These are phyloP conservation scores for Drosophila neotestacea DNA, from an alignment of 2,888 invertebrate genomes.

Conservation along the genomic window DNA sequence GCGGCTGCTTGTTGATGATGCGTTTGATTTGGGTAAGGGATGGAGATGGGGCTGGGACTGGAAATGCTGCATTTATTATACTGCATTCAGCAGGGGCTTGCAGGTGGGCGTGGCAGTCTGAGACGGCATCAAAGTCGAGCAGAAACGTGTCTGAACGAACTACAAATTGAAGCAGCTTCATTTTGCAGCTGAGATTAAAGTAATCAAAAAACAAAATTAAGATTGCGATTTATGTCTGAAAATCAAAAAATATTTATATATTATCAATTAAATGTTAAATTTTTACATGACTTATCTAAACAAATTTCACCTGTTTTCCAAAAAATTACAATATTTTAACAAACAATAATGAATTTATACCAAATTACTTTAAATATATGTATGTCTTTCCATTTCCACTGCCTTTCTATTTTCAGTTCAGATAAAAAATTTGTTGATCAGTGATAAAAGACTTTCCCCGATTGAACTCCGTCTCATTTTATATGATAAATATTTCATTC, in stretches of 20 bases:
- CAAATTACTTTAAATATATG: background rate
- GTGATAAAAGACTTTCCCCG: too few species aligned
- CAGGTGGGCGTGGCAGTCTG: conserved; percentile 52
- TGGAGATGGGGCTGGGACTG: conserved; percentile 11
- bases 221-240: background rate
- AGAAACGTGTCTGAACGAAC: conserved; percentile 27
- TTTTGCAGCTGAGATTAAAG: conserved; percentile 1
- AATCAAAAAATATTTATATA: background rate
- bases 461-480: too few species aligned
- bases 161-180: conserved; percentile 13
- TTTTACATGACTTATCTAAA: too few species aligned
- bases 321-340: too few species aligned
- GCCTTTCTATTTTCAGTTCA: background rate
- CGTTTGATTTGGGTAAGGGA: conserved; percentile 51
- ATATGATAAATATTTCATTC: too few species aligned
- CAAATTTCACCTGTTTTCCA: too few species aligned
- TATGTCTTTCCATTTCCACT: background rate
- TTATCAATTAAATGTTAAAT: too few species aligned
- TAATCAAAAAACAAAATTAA: conserved; percentile 9
- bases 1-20: conserved; percentile 45
- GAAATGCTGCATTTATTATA: conserved; percentile 31
- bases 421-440: too few species aligned
- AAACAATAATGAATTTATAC: too few species aligned
- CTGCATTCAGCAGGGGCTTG: conserved; percentile 16
- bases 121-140: conserved; percentile 37